phyloP scores from a whole-genome alignment of 2,113 vertebrate species.

The Osmerus mordax region DNA sequence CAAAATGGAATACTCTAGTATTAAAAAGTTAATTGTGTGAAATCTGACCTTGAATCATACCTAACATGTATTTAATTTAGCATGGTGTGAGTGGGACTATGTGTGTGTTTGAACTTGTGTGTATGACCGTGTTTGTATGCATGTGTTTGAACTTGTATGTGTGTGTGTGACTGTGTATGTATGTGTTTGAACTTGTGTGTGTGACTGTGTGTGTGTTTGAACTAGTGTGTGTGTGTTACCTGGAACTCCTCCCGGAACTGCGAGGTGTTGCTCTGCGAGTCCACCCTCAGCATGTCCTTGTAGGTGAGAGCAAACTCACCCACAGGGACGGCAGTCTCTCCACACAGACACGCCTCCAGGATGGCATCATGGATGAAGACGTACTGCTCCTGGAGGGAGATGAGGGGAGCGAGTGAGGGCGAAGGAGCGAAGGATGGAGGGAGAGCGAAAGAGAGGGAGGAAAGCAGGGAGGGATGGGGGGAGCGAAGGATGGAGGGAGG shows the following conservation, averaged over 20 bases:
- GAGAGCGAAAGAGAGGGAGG: background rate
- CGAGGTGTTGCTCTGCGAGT: slow-evolving; percentile 93
- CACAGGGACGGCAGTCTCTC: slow-evolving; percentile 89
- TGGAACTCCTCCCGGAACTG: slow-evolving; percentile 95
- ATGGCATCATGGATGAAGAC: slow-evolving; percentile 96
- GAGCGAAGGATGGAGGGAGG: background rate
- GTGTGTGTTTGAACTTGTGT: too few relatives aligned
- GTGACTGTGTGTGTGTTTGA: too few relatives aligned
- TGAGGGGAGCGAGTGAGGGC: background rate
- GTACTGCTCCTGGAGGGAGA: slow-evolving; percentile 83
- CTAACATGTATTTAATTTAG: background rate
- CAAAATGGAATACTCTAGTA: background rate
- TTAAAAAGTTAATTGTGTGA: too few relatives aligned
- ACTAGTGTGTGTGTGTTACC: slow-evolving; percentile 61
- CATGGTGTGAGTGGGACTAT: too few relatives aligned
- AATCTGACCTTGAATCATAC: background rate
- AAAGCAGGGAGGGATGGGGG: background rate
- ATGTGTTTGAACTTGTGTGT: background rate
- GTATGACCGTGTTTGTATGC: too few relatives aligned
- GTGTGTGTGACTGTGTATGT: too few relatives aligned
- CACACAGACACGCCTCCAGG: slow-evolving; percentile 92
- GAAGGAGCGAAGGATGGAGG: background rate
- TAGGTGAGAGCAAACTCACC: slow-evolving; percentile 88
- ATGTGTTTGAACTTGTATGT: too few relatives aligned
- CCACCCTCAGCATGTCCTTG: slow-evolving; percentile 92